phyloP scores from a whole-genome alignment of 2,888 invertebrate genomes.

The Lottia scabra region DNA sequence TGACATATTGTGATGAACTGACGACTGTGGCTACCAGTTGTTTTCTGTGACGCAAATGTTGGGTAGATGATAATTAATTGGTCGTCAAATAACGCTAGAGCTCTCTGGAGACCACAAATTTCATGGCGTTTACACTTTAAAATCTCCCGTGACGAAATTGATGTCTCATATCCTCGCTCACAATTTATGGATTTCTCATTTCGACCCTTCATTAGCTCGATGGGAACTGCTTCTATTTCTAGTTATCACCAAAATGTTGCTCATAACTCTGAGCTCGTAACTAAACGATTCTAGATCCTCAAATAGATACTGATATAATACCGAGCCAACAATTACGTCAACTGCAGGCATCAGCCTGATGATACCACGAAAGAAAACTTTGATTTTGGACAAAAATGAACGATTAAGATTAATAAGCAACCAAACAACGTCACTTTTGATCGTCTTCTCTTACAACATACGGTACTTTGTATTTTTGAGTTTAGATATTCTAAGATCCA shows the following conservation, averaged over 20 bases:
- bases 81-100: constrained; percentile 3
- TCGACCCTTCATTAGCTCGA: neutral
- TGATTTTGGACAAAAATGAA: too few relatives aligned
- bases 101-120: constrained; percentile 1
- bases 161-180: constrained; percentile 4
- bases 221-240: neutral
- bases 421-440: too few relatives aligned
- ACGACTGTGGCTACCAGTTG: constrained; percentile 4
- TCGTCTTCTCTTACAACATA: too few relatives aligned
- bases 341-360: too few relatives aligned
- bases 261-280: too few relatives aligned
- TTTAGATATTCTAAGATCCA: too few relatives aligned
- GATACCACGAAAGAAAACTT: too few relatives aligned
- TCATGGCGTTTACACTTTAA: constrained; percentile 7
- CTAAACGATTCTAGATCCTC: too few relatives aligned
- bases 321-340: too few relatives aligned
- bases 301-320: too few relatives aligned
- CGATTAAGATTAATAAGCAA: too few relatives aligned
- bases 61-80: constrained; percentile 22
- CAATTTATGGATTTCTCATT: constrained; percentile 7
- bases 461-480: too few relatives aligned
- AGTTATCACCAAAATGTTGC: neutral
- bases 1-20: constrained; percentile 21
- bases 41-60: constrained; percentile 17
- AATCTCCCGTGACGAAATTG: constrained; percentile 5